phyloP scores from a whole-genome alignment of 2,797 vertebrate species.

The Coregonus suidteri region DNA sequence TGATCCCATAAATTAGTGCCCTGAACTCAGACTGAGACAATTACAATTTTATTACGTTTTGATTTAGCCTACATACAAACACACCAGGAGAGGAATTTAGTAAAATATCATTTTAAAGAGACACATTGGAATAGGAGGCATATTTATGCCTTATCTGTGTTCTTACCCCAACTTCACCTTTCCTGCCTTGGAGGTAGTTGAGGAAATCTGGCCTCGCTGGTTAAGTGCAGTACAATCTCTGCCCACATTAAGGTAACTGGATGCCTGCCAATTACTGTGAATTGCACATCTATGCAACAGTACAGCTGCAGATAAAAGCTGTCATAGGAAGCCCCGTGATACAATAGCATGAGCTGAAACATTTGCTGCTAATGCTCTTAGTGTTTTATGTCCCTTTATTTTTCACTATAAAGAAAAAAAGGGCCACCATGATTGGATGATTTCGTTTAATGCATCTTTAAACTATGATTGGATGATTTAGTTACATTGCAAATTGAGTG shows the following conservation, averaged over 20 bases:
- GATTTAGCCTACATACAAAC: slow-evolving; percentile 43
- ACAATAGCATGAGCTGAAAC: neutral
- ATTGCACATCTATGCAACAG: slow-evolving; percentile 8
- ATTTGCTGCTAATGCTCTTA: neutral
- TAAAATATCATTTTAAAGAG: neutral
- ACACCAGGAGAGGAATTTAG: slow-evolving; percentile 39
- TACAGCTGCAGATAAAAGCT: slow-evolving; percentile 23
- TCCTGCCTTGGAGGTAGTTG: neutral
- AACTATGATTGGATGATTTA: too few species aligned
- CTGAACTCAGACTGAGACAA: slow-evolving; percentile 55
- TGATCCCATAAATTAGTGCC: slow-evolving; percentile 55
- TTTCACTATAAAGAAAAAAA: neutral
- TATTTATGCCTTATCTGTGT: neutral
- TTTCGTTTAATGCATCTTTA: neutral
- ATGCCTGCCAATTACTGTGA: slow-evolving; percentile 4
- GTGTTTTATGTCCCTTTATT: neutral
- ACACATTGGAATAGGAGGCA: neutral
- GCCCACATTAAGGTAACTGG: slow-evolving; percentile 7
- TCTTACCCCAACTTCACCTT: neutral
- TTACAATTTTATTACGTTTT: slow-evolving; percentile 37
- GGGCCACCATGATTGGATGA: neutral
- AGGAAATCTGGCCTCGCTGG: neutral
- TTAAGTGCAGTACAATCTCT: neutral
- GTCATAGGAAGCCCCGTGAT: neutral
- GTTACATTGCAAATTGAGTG: neutral